Evolutionary conservation across 2,797 vertebrate species (phyloP).

Genomic region (Lagorchestes hirsutus): DNA sequence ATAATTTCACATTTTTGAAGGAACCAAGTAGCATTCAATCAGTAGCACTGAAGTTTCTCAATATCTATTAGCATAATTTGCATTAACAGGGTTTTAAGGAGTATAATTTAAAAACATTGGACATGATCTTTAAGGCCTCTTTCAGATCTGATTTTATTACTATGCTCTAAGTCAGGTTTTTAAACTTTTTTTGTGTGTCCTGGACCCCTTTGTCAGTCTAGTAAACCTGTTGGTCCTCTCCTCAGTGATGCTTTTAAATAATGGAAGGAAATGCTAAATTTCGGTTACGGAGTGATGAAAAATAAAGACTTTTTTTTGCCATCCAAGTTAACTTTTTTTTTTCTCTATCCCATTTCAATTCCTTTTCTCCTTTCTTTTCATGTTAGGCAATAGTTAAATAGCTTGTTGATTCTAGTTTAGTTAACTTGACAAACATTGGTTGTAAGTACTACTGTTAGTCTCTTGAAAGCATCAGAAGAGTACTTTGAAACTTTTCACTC

Average conservation of each 20-base stretch:
- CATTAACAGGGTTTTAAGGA: background rate
- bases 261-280: background rate
- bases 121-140: background rate
- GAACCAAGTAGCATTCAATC: background rate
- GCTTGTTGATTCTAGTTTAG: constrained; percentile 45
- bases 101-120: background rate
- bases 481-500: constrained; percentile 28
- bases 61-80: background rate
- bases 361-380: background rate
- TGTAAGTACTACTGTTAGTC: background rate
- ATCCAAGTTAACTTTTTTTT: background rate
- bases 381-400: constrained; percentile 11
- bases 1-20: background rate
- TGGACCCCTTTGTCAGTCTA: background rate
- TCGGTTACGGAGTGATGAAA: background rate
- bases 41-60: background rate
- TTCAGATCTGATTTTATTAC: background rate
- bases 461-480: background rate
- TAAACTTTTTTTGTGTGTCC: background rate
- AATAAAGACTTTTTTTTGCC: background rate
- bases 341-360: background rate
- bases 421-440: background rate
- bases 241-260: background rate
- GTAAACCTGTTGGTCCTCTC: background rate
- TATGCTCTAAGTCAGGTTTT: background rate